Base-by-base conservation (phyloP, 2,113 vertebrate species). In the Nibea coibor region DNA sequence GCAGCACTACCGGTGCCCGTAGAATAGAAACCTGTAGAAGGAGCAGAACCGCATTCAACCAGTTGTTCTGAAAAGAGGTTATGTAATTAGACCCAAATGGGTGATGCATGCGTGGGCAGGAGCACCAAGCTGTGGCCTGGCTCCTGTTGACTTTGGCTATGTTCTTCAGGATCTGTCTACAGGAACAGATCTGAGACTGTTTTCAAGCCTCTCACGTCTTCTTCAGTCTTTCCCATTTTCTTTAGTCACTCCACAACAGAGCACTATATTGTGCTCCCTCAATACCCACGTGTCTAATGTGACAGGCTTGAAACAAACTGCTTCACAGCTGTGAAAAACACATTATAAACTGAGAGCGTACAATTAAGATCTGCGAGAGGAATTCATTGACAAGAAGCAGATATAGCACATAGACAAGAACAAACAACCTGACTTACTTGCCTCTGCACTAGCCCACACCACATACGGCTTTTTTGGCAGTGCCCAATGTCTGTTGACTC, bases 61-160 rank as follows among this genome's bases (percentile, higher is more conserved):
- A 76, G 69, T 88, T 86, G 68, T 86, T 58, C 82, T 88, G 53
- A 53, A 3, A 72, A 78, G 65, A 67, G 39, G 80, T 89, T 93
- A 88, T 90, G 81, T 80, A 91, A 91, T 66, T 59, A 77, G 59
- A 71, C 47, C 75, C 66, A 80, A 90, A 86, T 73, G 89, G 88
- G 87, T 88, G 91, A 91, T 86, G 87, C 79, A 71, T 80, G 75
- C 16, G 54, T 86, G 84, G 83, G 89, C 86, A 80, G 79, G 62
- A 77, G 20, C 63, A 54, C 53, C 17, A 22, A 74, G 70, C 88
- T 85, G 70, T 62, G 88, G 75, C 80, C 75, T 47, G 39, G 66
- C 71, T 79, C 75, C 78, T 89, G 90, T 89, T 94, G 89, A 89
- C 24, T 59, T 87, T 94, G 88, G 93, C 88, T 63, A 10, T 54